Evolutionary conservation across 1,140 invertebrate species (phyloP), one percentile per base, ranked within the genome.

Genomic region (Brachionus rotundiformis): DNA sequence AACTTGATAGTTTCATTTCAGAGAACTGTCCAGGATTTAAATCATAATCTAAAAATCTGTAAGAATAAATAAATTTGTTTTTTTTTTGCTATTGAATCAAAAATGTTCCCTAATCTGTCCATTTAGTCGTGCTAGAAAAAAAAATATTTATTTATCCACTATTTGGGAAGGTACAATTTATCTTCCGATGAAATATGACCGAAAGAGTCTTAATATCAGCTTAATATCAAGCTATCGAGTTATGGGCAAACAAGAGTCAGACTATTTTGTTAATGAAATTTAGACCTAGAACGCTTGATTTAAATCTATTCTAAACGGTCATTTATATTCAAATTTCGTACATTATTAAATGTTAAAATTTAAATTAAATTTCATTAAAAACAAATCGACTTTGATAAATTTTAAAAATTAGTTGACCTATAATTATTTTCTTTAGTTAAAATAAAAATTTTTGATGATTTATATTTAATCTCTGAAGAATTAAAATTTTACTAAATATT

Each of bases 211-310:
- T 36, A 68, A n/a, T 68, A 36, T 68, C 16, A 36, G 33, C 27
- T 68, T 36, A 68, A 68, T 68, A 68, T 68, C 63, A 68, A 68
- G 29, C 47, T 29, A 63, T 63, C 61, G 61, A 63, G 29, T 63
- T 63, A 29, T 29, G 29, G n/a, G 29, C 29, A 68, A 33, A 68
- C 16, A 68, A 33, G 31, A 68, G 63, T 68, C 63, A 68, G 63
- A 68, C 63, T 68, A 68, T 29, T 36, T 36, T 36, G 29, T 31
- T 36, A 33, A 36, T 63, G 61, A 63, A 63, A 63, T 63, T 31
- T 63, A 63, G 61, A 63, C 61, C 61, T 63, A 63, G 33, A 68
- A 68, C 63, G 63, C 63, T 33, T 68, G 29, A 68, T 39, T 68
- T 68, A 68, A 36, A 68, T 68, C 31, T 68, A 68, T 16, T 68